A percentile compares a stretch with the other conserved stretches of the same genome.
Conservation (phyloP, 2,888 invertebrate species). For the Notodonta dromedarius region DNA sequence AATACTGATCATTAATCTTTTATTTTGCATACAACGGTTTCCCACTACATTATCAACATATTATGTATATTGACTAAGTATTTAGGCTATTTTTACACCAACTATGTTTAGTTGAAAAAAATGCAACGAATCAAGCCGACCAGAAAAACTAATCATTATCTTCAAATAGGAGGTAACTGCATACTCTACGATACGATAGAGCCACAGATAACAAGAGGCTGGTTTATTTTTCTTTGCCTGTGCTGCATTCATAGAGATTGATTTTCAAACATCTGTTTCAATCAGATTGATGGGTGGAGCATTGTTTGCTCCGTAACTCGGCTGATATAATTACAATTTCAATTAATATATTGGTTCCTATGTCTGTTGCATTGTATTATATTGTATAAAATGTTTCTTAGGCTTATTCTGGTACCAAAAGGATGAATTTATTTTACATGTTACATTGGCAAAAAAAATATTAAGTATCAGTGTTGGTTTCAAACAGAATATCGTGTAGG, state of each 20-base stretch:
- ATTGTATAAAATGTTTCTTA: too few species aligned
- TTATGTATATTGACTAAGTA: background rate
- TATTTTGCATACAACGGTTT: too few species aligned
- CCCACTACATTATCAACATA: background rate
- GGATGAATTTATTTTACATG: too few species aligned
- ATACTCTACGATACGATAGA: background rate
- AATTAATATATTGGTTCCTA: too few species aligned
- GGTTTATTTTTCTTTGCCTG: slow-evolving; percentile 3
- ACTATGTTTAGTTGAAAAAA: background rate
- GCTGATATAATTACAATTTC: too few species aligned
- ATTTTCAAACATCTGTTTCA: background rate
- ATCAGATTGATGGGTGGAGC: background rate
- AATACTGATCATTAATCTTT: too few species aligned
- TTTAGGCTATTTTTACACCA: background rate
- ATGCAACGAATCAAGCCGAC: background rate
- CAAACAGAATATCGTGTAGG: too few species aligned
- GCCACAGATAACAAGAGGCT: background rate
- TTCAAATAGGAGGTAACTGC: background rate
- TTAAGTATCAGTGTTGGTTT: too few species aligned
- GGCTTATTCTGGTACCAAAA: too few species aligned
- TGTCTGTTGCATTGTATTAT: background rate
- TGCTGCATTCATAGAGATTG: slow-evolving; percentile 5
- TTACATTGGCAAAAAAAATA: too few species aligned
- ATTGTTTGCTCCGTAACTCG: background rate
- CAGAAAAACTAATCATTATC: background rate